These are phyloP conservation scores for Octodon degus DNA, from an alignment of 2,113 vertebrate genomes.

Conservation along the genomic window DNA sequence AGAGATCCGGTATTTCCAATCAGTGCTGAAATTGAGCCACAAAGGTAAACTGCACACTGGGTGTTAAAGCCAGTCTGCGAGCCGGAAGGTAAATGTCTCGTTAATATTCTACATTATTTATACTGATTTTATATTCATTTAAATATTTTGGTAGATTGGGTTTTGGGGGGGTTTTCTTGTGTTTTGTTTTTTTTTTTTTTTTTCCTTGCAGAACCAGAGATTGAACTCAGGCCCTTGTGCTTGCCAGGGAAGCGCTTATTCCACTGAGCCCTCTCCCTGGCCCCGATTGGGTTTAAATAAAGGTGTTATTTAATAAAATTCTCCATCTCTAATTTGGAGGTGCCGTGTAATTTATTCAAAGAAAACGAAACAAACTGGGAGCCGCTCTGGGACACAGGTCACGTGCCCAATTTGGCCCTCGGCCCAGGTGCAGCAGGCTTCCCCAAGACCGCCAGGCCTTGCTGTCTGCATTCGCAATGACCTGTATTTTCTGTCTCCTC, in stretches of 20 bases:
- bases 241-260: too few relatives aligned
- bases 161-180: too few relatives aligned
- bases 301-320: background rate
- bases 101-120: background rate
- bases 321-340: background rate
- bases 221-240: too few relatives aligned
- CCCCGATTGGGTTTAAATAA: background rate
- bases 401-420: too few relatives aligned
- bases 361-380: conserved; percentile 55
- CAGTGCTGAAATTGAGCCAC: background rate
- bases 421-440: too few relatives aligned
- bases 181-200: too few relatives aligned
- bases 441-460: background rate
- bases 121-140: background rate
- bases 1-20: background rate
- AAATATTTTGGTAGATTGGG: background rate
- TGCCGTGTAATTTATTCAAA: background rate
- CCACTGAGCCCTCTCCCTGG: too few relatives aligned
- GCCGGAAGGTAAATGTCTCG: background rate
- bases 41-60: background rate
- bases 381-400: conserved; percentile 78
- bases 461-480: background rate
- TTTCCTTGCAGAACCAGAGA: too few relatives aligned
- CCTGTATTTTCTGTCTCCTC: background rate
- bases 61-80: background rate